Conservation (phyloP, 1,140 invertebrate genomes). For the Polypedilum pembai region DNA sequence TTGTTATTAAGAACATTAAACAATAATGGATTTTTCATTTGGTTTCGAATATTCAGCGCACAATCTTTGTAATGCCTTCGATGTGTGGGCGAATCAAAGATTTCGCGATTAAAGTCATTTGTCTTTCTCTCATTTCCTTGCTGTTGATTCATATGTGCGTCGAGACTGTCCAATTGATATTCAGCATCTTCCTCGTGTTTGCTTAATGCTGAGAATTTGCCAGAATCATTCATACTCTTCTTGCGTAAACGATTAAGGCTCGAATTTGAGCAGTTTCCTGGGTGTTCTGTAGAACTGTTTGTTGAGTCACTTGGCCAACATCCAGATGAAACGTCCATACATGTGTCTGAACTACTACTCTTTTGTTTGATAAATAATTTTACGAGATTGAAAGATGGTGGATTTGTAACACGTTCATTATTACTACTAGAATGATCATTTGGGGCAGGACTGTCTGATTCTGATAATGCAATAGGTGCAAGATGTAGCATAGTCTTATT, state of each 20-base stretch:
- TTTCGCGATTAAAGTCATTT: conserved; percentile 31
- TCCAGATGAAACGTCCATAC: conserved; percentile 55
- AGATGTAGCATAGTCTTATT: conserved; percentile 41
- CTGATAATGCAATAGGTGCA: conserved; percentile 38
- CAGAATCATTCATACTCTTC: conserved; percentile 44
- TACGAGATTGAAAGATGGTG: conserved; percentile 64
- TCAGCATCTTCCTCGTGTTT: conserved; percentile 41
- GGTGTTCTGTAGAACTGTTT: conserved; percentile 34
- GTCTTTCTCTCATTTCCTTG: not conserved
- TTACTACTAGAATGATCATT: conserved; percentile 45
- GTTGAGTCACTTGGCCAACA: conserved; percentile 49
- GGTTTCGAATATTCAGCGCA: conserved; percentile 36
- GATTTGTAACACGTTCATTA: conserved; percentile 34
- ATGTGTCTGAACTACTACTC: conserved; percentile 58
- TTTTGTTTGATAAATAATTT: conserved; percentile 85
- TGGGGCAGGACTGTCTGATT: conserved; percentile 31
- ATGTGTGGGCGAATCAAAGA: conserved; percentile 30
- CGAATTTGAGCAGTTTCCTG: conserved; percentile 33
- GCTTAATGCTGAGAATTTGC: conserved; percentile 47
- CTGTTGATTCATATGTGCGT: conserved; percentile 26
- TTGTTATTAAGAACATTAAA: conserved; percentile 37
- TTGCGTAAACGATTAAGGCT: conserved; percentile 42
- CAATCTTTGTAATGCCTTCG: conserved; percentile 39
- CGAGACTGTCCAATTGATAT: conserved; percentile 30
- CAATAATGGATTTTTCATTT: conserved; percentile 39